Conservation (phyloP, 1,140 invertebrate species). For the Zaprionus ghesquierei region DNA sequence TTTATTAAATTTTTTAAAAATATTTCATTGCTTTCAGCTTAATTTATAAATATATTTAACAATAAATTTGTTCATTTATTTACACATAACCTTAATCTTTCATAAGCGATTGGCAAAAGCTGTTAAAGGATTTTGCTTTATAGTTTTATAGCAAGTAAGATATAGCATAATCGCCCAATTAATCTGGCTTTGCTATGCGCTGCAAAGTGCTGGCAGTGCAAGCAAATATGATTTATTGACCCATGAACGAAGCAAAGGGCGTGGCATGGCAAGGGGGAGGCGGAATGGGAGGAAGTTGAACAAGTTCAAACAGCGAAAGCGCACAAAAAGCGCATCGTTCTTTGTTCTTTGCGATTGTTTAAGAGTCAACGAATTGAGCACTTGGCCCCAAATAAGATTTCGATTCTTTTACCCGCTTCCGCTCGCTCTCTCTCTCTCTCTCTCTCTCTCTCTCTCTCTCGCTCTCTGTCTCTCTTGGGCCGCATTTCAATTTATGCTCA, state of each 20-base stretch:
- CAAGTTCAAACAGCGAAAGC: neutral
- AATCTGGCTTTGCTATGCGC: neutral
- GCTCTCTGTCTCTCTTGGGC: conserved; percentile 5
- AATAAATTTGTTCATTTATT: too few species aligned
- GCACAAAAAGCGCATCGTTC: neutral
- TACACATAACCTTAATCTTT: too few species aligned
- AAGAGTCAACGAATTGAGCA: conserved; percentile 15
- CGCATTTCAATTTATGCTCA: conserved; percentile 75
- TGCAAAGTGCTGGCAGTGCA: neutral
- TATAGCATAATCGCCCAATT: neutral
- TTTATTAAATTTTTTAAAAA: too few species aligned
- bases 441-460: conserved; percentile 3
- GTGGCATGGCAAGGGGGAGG: neutral
- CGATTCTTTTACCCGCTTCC: conserved; percentile 37
- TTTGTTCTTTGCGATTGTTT: conserved; percentile 21
- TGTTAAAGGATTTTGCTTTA: too few species aligned
- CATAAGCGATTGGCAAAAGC: too few species aligned
- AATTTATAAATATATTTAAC: too few species aligned
- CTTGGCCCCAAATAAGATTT: conserved; percentile 75
- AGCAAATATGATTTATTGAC: conserved; percentile 11
- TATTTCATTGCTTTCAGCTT: too few species aligned
- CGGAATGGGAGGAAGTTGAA: too few species aligned
- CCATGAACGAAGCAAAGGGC: neutral
- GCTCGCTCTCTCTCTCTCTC: conserved; percentile 7
- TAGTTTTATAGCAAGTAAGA: too few species aligned